Base-by-base conservation (phyloP, 2,113 vertebrate genomes). In the Thryonomys swinderianus region DNA sequence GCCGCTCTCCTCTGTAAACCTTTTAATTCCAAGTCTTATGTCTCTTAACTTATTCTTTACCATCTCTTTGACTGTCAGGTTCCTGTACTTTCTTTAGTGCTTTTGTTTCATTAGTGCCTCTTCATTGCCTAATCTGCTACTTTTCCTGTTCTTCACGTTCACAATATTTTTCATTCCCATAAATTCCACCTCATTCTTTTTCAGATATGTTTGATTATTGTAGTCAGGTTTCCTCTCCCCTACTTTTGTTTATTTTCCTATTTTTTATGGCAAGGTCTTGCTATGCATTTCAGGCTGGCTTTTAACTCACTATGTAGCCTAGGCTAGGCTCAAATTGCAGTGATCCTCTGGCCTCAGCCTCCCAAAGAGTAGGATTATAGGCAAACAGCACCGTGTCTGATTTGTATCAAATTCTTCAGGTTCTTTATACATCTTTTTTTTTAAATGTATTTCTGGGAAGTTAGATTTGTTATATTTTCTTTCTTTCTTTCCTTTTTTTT, bases 161-260 rank as follows among this genome's bases (percentile, higher is more conserved):
- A 14, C 67, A 66, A 53, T 78, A 82, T 57, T 92, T 82, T 85
- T 66, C n/a, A 91, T 80, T 85, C 87, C 42, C 34, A 80, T 32
- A 83, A 88, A 86, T 73, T 92, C 23, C 55, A 64, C 51, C 85
- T 80, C 40, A 9, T 59, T 74, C 73, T 85, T 95, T 95, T 95
- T 90, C 81, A 95, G 78, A 67, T 73, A 27, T 61, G 16, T 27
- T 74, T 51, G 8, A 85, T 67, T 42, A 69, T 85, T 85, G 81
- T 11, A 11, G 59, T 42, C 21, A 64, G 13, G 21, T 40, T 81
- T 86, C 91, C 73, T 91, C 11, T 7, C 9, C 27, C 37, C 62
- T 42, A 30, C 2, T 81, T 76, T 83, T 42, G 40, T 48, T 82
- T 69, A 61, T 42, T 79, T 40, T 34, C 16, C 4, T 34, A 32